phyloP scores from a whole-genome alignment of 2,113 vertebrate genomes.

The Tetrao urogallus region DNA sequence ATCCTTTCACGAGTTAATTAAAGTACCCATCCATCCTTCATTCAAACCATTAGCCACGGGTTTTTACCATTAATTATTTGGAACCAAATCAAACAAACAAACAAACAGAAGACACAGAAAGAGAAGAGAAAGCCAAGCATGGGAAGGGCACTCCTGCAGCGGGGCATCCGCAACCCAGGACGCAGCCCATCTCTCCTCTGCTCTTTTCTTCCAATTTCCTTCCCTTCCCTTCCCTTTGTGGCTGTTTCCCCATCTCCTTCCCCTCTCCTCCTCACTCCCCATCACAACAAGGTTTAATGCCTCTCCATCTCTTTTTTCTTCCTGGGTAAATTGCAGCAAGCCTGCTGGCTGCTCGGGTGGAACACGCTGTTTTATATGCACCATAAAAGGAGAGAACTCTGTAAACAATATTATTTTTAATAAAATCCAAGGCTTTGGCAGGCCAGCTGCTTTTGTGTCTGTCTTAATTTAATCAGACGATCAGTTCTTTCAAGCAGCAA shows the following conservation, averaged over 20 bases:
- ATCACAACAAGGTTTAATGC: conserved; percentile 58
- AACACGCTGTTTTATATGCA: conserved; percentile 46
- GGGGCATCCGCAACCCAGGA: neutral
- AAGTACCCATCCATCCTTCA: conserved; percentile 40
- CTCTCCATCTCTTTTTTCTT: neutral
- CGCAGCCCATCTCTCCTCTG: neutral
- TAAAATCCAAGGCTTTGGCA: conserved; percentile 70
- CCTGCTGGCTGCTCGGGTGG: conserved; percentile 8
- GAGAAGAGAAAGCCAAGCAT: neutral
- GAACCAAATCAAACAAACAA: conserved; percentile 63
- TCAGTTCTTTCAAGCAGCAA: conserved; percentile 61
- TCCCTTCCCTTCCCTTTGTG: neutral
- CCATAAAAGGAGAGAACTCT: conserved; percentile 63
- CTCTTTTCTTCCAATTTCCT: neutral
- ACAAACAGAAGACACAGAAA: neutral
- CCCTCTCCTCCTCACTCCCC: neutral
- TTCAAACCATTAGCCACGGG: conserved; percentile 48
- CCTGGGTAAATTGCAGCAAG: conserved; percentile 11
- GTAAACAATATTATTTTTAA: conserved; percentile 74
- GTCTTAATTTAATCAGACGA: conserved; percentile 74
- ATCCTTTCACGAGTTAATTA: conserved; percentile 61
- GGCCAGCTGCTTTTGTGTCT: conserved; percentile 64
- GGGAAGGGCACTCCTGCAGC: too few species aligned
- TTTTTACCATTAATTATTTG: conserved; percentile 61
- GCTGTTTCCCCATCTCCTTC: neutral